Conservation (phyloP, 2,888 invertebrate genomes). For the Drosophila stalkeri region DNA sequence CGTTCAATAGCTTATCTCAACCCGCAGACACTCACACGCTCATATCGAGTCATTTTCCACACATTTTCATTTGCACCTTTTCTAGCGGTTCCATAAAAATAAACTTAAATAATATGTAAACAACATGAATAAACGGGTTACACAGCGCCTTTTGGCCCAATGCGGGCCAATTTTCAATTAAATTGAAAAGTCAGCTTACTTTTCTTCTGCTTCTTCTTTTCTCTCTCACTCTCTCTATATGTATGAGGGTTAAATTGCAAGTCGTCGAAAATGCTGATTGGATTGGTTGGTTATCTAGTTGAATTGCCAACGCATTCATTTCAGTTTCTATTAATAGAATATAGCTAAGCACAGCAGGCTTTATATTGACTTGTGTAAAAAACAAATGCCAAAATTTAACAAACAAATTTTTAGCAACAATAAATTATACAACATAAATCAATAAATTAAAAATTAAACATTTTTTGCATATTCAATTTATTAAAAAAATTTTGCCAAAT, state of each 20-base stretch:
- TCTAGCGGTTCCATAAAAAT: slow-evolving; percentile 58
- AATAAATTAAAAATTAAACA: too few species aligned
- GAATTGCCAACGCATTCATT: slow-evolving; percentile 35
- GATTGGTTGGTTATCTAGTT: slow-evolving; percentile 26
- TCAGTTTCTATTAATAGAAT: slow-evolving; percentile 28
- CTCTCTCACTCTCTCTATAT: background rate
- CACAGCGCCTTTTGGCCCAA: slow-evolving; percentile 33
- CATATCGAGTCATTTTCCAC: slow-evolving; percentile 17
- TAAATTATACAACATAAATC: too few species aligned
- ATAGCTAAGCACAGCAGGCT: background rate
- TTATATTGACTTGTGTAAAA: background rate
- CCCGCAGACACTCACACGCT: slow-evolving; percentile 35
- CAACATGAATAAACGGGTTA: slow-evolving; percentile 58
- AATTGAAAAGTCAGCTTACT: slow-evolving; percentile 43
- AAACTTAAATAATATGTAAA: slow-evolving; percentile 68
- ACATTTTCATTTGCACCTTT: slow-evolving; percentile 54
- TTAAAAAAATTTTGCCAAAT: too few species aligned
- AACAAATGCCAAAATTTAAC: too few species aligned
- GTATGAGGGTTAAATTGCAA: slow-evolving; percentile 27
- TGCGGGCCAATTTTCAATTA: slow-evolving; percentile 76
- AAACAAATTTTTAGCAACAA: too few species aligned
- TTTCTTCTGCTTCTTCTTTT: background rate
- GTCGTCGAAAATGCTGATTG: slow-evolving; percentile 28
- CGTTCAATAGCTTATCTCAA: slow-evolving; percentile 42
- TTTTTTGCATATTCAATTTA: too few species aligned